phyloP scores from a whole-genome alignment of 1,140 invertebrate genomes.

The Temnothorax longispinosus region DNA sequence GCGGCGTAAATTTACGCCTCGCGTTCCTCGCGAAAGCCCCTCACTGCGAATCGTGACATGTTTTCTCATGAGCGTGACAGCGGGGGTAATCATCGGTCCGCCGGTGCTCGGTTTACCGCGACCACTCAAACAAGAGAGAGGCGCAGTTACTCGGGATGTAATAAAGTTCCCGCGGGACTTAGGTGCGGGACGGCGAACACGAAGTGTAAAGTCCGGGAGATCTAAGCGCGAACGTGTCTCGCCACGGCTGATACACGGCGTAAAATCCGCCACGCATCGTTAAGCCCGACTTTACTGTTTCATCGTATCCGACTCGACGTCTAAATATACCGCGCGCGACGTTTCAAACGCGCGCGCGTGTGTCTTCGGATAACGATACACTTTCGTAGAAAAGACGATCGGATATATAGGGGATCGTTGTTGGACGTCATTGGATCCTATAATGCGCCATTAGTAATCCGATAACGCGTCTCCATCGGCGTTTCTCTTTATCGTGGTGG shows the following conservation, averaged over 20 bases:
- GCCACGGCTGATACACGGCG: slow-evolving; percentile 73
- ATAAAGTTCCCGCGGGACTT: slow-evolving; percentile 69
- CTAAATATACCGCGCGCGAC: slow-evolving; percentile 8
- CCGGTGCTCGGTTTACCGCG: slow-evolving; percentile 60
- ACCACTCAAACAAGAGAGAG: slow-evolving; percentile 62
- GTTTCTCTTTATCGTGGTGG: slow-evolving; percentile 42
- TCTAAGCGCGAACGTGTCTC: slow-evolving; percentile 64
- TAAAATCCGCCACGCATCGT: slow-evolving; percentile 73
- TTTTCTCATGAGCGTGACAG: slow-evolving; percentile 65
- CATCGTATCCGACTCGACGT: slow-evolving; percentile 53
- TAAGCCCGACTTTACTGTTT: slow-evolving; percentile 66
- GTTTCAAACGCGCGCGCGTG: background rate
- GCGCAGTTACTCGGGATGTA: slow-evolving; percentile 56
- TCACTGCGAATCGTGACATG: slow-evolving; percentile 67
- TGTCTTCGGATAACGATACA: slow-evolving; percentile 13
- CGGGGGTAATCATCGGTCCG: slow-evolving; percentile 64
- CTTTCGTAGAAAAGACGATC: background rate
- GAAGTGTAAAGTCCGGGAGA: slow-evolving; percentile 62
- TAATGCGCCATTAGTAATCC: slow-evolving; percentile 55
- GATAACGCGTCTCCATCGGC: slow-evolving; percentile 30
- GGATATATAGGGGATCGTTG: background rate
- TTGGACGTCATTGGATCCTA: slow-evolving; percentile 44
- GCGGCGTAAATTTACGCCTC: slow-evolving; percentile 61
- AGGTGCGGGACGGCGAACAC: slow-evolving; percentile 39
- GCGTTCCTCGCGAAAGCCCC: slow-evolving; percentile 56